Conservation (phyloP, 2,888 invertebrate species). For the Mactromeris polynyma region DNA sequence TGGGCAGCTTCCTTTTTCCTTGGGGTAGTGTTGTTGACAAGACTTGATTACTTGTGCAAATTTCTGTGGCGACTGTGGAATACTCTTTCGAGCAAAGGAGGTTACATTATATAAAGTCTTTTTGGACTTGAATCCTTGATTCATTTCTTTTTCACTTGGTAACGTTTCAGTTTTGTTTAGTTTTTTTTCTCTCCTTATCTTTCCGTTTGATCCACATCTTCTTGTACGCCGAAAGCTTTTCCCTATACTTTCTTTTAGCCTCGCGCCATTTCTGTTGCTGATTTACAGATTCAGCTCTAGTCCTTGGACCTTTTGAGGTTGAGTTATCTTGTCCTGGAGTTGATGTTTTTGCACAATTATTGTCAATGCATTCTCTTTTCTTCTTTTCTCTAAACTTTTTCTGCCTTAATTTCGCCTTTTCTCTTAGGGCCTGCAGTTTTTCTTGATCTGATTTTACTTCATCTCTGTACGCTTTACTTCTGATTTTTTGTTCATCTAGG, state of each 20-base stretch:
- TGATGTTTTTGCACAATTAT: constrained; percentile 21
- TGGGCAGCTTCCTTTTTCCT: constrained; percentile 24
- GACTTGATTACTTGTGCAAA: constrained; percentile 20
- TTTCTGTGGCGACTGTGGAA: constrained; percentile 10
- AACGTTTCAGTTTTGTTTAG: background rate
- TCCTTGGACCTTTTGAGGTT: constrained; percentile 29
- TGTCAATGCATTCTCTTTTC: constrained; percentile 30
- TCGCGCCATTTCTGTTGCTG: constrained; percentile 22
- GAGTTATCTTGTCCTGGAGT: constrained; percentile 14
- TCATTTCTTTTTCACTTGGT: background rate
- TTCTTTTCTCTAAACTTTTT: constrained; percentile 34
- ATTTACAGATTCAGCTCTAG: constrained; percentile 7
- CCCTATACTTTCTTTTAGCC: constrained; percentile 26
- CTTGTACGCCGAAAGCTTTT: background rate
- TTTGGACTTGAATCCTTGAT: constrained; percentile 3
- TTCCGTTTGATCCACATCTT: constrained; percentile 17
- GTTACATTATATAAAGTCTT: constrained; percentile 28
- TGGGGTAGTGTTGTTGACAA: constrained; percentile 26
- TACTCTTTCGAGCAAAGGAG: background rate
- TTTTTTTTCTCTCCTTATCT: background rate
- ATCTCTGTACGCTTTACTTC: no score
- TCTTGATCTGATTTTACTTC: no score
- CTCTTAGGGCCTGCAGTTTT: no score
- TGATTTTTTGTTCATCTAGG: no score
- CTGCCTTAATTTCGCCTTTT: constrained; percentile 43